phyloP scores from a whole-genome alignment of 2,113 vertebrate species.

The Gasterosteus nipponicus region DNA sequence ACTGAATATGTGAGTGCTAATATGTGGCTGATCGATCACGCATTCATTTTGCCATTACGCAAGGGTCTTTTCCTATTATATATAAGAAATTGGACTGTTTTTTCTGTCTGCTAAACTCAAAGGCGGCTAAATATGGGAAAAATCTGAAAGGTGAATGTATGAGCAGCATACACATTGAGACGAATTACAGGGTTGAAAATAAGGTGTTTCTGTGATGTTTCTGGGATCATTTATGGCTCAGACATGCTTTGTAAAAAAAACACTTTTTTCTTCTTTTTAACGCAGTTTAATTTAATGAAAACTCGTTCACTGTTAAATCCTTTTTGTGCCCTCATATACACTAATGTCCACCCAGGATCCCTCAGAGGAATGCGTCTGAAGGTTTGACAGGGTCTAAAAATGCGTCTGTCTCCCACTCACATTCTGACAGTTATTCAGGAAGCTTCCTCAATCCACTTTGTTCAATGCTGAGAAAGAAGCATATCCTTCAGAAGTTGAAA shows the following conservation, averaged over 20 bases:
- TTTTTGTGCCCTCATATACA: background rate
- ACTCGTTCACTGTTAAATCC: conserved; percentile 3
- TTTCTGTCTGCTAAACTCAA: conserved; percentile 64
- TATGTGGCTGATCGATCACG: conserved; percentile 55
- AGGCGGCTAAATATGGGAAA: conserved; percentile 66
- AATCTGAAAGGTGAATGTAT: conserved; percentile 62
- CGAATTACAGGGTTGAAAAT: conserved; percentile 22
- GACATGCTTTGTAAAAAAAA: conserved; percentile 1
- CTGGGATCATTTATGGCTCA: conserved; percentile 4
- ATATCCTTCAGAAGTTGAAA: background rate
- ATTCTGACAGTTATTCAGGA: conserved; percentile 18
- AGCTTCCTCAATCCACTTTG: background rate
- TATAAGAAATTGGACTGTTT: conserved; percentile 44
- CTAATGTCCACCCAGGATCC: conserved; percentile 6
- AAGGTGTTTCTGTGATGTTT: background rate
- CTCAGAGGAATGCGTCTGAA: background rate
- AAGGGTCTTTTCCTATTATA: conserved; percentile 73
- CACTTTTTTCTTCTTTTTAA: background rate
- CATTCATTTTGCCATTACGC: conserved; percentile 78
- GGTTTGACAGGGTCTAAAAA: conserved; percentile 37
- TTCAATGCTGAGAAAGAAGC: background rate
- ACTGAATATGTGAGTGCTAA: conserved; percentile 67
- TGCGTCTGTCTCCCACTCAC: background rate
- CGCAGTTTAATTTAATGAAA: background rate
- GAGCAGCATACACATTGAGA: conserved; percentile 57